Conservation (phyloP, 2,113 vertebrate species). For the Gymnogyps californianus region DNA sequence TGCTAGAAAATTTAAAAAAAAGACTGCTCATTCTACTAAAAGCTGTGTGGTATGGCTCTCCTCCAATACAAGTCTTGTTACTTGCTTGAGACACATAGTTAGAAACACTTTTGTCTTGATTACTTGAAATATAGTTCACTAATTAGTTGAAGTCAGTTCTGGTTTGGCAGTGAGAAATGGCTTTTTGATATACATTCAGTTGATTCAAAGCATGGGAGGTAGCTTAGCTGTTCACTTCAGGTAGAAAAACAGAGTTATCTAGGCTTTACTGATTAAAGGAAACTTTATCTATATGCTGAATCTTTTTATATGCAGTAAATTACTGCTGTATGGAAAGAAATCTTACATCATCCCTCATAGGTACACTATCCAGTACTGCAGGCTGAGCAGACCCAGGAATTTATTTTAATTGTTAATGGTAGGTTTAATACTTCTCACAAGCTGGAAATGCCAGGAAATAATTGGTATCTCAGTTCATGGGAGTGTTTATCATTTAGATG, state of each 20-base stretch:
- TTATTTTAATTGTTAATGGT: conserved; percentile 40
- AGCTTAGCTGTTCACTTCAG: background rate
- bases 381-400: conserved; percentile 39
- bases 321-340: background rate
- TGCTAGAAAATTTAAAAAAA: background rate
- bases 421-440: background rate
- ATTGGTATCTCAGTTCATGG: conserved; percentile 15
- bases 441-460: conserved; percentile 41
- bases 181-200: background rate
- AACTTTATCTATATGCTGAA: background rate
- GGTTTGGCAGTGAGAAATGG: background rate
- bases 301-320: background rate
- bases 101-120: background rate
- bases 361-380: conserved; percentile 38
- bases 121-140: background rate
- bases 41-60: background rate
- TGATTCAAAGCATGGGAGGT: background rate
- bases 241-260: background rate
- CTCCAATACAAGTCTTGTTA: background rate
- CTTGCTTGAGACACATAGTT: background rate
- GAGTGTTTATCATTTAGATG: conserved; percentile 26
- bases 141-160: background rate
- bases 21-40: background rate
- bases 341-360: background rate
- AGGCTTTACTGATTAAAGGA: conserved; percentile 23